Evolutionary conservation across 2,113 vertebrate species (phyloP).

Genomic region (Helogale parvula): DNA sequence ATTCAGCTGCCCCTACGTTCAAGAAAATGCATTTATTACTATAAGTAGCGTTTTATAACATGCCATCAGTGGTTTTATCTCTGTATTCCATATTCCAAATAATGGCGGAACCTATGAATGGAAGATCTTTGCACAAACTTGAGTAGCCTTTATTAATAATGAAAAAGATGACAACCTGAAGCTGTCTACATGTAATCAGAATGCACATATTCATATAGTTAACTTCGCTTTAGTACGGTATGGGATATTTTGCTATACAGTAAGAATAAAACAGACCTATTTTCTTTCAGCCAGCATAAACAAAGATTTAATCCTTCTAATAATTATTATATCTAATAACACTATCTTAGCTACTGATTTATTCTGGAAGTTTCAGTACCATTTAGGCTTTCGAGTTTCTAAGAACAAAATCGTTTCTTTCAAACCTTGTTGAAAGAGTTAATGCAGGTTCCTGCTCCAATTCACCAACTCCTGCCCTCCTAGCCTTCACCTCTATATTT

Average conservation of each 20-base stretch:
- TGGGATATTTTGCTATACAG: neutral
- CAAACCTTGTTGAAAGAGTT: conserved; percentile 26
- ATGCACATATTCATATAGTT: conserved; percentile 8
- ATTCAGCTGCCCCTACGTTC: neutral
- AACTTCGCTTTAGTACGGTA: neutral
- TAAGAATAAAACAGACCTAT: neutral
- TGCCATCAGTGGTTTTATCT: neutral
- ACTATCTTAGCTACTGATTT: neutral
- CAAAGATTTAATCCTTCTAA: neutral
- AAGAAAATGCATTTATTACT: conserved; percentile 1
- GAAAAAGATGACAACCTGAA: conserved; percentile 4
- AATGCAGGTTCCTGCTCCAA: neutral
- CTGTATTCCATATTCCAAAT: neutral
- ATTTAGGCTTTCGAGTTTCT: neutral
- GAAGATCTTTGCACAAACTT: neutral
- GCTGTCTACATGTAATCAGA: neutral
- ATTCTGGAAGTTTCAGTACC: neutral
- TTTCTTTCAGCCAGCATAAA: neutral
- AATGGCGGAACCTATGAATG: neutral
- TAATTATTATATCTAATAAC: neutral
- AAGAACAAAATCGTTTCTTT: conserved; percentile 29
- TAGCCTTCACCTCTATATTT: neutral
- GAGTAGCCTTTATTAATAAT: neutral
- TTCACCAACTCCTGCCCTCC: neutral
- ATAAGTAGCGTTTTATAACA: neutral